phyloP scores from a whole-genome alignment of 2,797 vertebrate genomes.

The Austrolebias charrua region DNA sequence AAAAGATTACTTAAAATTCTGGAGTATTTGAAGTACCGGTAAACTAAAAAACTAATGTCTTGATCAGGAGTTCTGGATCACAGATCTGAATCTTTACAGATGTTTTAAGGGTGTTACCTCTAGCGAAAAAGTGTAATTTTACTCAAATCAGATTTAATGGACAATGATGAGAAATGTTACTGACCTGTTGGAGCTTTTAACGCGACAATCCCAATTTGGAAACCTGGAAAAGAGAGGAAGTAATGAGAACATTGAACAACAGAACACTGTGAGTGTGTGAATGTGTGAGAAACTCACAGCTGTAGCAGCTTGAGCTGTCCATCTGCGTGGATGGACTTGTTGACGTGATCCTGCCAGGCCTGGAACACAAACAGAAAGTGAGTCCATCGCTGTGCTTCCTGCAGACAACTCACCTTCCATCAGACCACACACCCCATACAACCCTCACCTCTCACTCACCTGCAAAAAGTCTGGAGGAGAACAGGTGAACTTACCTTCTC shows the following conservation, averaged over 20 bases:
- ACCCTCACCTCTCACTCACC: conserved; percentile 11
- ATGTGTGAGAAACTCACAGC: conserved; percentile 49
- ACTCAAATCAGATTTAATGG: not conserved
- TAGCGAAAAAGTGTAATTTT: too few relatives aligned
- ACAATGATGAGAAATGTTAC: conserved; percentile 5
- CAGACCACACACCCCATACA: not conserved
- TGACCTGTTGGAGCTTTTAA: conserved; percentile 65
- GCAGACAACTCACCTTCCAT: conserved; percentile 1
- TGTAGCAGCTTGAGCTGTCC: conserved; percentile 74
- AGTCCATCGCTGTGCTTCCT: not conserved
- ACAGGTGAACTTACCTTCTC: conserved; percentile 72
- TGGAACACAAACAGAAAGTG: conserved; percentile 44
- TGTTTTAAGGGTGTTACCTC: too few relatives aligned
- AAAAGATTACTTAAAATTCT: too few relatives aligned
- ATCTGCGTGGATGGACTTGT: conserved; percentile 69
- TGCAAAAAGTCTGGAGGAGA: conserved; percentile 21
- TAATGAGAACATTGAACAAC: not conserved
- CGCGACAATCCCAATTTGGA: conserved; percentile 76
- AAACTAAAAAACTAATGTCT: too few relatives aligned
- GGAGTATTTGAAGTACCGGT: too few relatives aligned
- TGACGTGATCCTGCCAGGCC: conserved; percentile 75
- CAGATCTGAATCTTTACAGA: too few relatives aligned
- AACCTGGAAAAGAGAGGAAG: conserved; percentile 58
- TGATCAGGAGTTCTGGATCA: too few relatives aligned
- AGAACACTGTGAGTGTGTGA: not conserved